Conservation (phyloP, 92 coral and sea anemone species). For the Pocillopora meandrina region DNA sequence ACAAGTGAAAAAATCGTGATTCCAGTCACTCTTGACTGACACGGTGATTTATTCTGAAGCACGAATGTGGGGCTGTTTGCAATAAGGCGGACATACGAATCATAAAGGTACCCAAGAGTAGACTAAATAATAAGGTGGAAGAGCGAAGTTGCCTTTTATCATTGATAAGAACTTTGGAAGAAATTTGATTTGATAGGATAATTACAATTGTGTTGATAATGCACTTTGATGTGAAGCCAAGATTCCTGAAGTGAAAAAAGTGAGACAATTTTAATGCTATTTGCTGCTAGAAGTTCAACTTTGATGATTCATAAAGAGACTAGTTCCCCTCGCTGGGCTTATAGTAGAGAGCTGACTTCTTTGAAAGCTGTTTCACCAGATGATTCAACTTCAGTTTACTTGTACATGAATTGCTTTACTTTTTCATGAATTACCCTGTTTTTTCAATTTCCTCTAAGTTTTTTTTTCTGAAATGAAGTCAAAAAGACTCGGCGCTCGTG, state of each 20-base stretch:
- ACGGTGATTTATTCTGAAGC: background rate
- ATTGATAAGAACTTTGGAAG: too few relatives aligned
- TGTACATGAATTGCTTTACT: too few relatives aligned
- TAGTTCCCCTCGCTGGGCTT: background rate
- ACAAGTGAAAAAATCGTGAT: slow-evolving; percentile 8
- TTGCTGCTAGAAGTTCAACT: slow-evolving; percentile 22
- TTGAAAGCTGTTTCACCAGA: background rate
- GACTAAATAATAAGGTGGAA: slow-evolving; percentile 1
- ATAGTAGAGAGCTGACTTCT: background rate
- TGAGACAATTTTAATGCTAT: background rate
- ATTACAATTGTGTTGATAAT: too few relatives aligned
- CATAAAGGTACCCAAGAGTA: too few relatives aligned
- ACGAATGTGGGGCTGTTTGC: background rate
- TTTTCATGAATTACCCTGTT: too few relatives aligned
- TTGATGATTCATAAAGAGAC: background rate
- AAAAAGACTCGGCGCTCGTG: too few relatives aligned
- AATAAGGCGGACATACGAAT: background rate
- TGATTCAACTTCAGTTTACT: too few relatives aligned
- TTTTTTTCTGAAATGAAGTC: too few relatives aligned
- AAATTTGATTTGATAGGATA: too few relatives aligned
- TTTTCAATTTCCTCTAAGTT: too few relatives aligned
- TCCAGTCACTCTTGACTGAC: background rate
- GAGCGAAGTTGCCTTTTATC: too few relatives aligned
- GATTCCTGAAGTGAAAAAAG: background rate
- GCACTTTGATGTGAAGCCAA: background rate